Base-by-base conservation (phyloP, 2,113 vertebrate genomes). In the Zeus faber region DNA sequence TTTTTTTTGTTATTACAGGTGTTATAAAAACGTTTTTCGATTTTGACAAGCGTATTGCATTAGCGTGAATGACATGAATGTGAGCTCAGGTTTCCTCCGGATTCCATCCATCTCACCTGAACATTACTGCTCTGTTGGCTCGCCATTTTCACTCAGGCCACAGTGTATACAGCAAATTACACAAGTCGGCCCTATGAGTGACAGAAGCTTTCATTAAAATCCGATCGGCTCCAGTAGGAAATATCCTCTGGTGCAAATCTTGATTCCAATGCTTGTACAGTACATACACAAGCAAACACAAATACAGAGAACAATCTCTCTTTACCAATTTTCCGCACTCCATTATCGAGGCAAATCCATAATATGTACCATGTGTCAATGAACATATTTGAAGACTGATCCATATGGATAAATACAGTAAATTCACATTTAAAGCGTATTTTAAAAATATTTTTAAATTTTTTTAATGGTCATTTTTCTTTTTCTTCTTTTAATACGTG, bases 201-300 rank as follows among this genome's bases (percentile, higher is more conserved):
- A 87, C 82, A 86, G 83, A 77, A 74, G 72, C 80, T 83, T 88
- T 89, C 84, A 85, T 77, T 87, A 83, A 82, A 83, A 87, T 82
- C 78, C 77, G 69, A 84, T 85, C 73, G 81, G 79, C n/a, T 70
- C 49, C 11, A 20, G 76, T 84, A 85, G 78, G 83, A 87, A 88
- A 86, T 85, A 85, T 77, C 75, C 67, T 72, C 54, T 62, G 71
- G 53, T 79, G 70, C 82, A 87, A 86, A 84, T 76, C 73, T 71
- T 20, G 39, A 82, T 82, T 85, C 79, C 78, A 80, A 67, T 44
- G 77, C 78, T 87, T 85, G 75, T 58, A 68, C 74, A 70, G 72
- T 69, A 80, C 79, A 83, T 50, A 78, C 63, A 76, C 77, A 70
- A n/a, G 52, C 73, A 54, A 46, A 57, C 70, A 70, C 25, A 33